Evolutionary conservation across 2,113 vertebrate genomes (phyloP).

Genomic region (Atlantisia rogersi): DNA sequence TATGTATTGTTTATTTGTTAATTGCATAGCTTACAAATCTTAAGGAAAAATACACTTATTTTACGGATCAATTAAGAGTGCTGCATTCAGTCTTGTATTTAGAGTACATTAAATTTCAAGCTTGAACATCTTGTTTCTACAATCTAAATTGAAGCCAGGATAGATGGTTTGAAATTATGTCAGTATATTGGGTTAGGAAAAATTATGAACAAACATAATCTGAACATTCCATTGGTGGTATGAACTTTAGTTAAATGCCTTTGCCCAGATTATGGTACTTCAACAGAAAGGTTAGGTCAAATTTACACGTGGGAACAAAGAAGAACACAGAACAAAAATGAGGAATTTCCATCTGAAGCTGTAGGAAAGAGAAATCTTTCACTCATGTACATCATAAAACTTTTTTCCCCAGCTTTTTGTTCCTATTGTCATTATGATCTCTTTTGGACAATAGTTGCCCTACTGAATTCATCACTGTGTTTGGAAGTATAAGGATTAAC

Average conservation of each 20-base stretch:
- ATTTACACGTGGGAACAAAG: neutral
- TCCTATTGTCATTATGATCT: neutral
- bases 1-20: slow-evolving; percentile 46
- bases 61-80: neutral
- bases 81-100: neutral
- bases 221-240: neutral
- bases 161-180: neutral
- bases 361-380: neutral
- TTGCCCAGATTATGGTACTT: neutral
- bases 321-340: neutral
- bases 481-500: neutral
- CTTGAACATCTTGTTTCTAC: neutral
- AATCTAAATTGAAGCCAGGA: neutral
- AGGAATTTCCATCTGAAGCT: neutral
- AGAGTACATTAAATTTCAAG: neutral
- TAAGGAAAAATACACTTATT: neutral
- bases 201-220: neutral
- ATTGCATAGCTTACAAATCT: neutral
- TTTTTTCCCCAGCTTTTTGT: neutral
- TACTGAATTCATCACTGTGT: neutral
- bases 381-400: neutral
- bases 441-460: neutral
- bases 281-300: neutral
- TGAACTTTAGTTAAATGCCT: neutral
- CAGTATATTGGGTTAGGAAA: neutral